These are phyloP conservation scores for Plusia festucae DNA, from an alignment of 2,888 invertebrate species.

Conservation along the genomic window DNA sequence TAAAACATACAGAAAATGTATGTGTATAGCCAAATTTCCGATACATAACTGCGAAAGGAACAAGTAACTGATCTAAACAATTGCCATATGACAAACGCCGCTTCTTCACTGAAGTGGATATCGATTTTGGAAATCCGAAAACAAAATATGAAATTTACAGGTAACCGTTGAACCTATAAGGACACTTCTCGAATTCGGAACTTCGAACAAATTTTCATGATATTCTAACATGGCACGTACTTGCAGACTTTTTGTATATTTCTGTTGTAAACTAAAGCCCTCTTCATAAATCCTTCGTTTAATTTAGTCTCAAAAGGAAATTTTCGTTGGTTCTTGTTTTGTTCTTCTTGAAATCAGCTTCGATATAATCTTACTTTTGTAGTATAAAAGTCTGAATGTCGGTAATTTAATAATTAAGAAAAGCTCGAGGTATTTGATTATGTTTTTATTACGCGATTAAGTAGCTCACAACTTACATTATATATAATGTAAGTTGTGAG, in stretches of 20 bases:
- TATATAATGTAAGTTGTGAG: too few relatives aligned
- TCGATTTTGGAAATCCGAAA: conserved; percentile 45
- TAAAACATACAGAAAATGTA: conserved; percentile 17
- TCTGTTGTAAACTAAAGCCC: conserved; percentile 5
- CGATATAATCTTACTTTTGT: too few relatives aligned
- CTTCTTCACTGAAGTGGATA: conserved; percentile 49
- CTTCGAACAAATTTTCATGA: conserved; percentile 21
- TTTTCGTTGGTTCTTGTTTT: too few relatives aligned
- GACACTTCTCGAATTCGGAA: conserved; percentile 33
- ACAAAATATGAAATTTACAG: conserved; percentile 49
- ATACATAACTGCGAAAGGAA: conserved; percentile 28
- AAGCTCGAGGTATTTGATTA: too few relatives aligned
- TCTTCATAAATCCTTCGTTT: too few relatives aligned
- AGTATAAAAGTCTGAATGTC: too few relatives aligned
- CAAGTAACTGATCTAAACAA: conserved; percentile 42
- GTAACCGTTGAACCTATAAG: conserved; percentile 34
- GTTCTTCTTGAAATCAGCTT: too few relatives aligned
- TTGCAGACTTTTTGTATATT: conserved; percentile 11
- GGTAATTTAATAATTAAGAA: too few relatives aligned
- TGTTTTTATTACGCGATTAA: too few relatives aligned
- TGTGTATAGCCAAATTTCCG: conserved; percentile 22
- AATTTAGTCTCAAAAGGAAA: too few relatives aligned
- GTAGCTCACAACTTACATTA: too few relatives aligned
- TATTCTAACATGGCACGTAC: conserved; percentile 20
- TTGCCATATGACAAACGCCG: conserved; percentile 35